phyloP scores from a whole-genome alignment of 1,140 invertebrate species.

The Drosophila takahashii region DNA sequence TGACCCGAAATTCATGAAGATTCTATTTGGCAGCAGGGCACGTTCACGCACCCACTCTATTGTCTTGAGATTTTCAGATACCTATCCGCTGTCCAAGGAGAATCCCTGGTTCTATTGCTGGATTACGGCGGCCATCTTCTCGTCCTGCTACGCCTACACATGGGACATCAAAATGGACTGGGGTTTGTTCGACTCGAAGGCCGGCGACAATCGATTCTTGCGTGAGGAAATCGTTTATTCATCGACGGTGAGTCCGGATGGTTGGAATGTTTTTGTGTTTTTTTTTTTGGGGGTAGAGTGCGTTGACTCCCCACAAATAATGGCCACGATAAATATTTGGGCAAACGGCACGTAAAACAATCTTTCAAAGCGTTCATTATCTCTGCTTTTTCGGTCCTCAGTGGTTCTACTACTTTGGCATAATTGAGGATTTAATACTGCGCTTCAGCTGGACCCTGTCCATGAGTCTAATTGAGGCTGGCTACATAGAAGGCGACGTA shows the following conservation, averaged over 20 bases:
- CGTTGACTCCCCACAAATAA: slow-evolving; percentile 37
- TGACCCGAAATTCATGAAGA: slow-evolving; percentile 59
- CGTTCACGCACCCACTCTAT: not conserved
- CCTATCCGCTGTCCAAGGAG: slow-evolving; percentile 87
- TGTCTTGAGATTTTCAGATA: slow-evolving; percentile 84
- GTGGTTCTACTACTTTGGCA: slow-evolving; percentile 98
- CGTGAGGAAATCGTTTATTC: slow-evolving; percentile 93
- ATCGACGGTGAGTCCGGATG: slow-evolving; percentile 86
- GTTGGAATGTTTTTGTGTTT: not conserved
- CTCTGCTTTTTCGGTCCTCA: slow-evolving; percentile 1
- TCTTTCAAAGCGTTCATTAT: slow-evolving; percentile 67
- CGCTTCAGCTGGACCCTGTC: slow-evolving; percentile 93
- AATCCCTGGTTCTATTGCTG: slow-evolving; percentile 94
- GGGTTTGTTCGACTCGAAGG: slow-evolving; percentile 96
- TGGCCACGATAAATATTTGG: slow-evolving; percentile 76
- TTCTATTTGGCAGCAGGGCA: slow-evolving; percentile 45
- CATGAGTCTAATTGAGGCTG: slow-evolving; percentile 91
- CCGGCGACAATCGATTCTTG: slow-evolving; percentile 91
- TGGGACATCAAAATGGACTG: slow-evolving; percentile 99
- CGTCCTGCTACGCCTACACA: slow-evolving; percentile 93
- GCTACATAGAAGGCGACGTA: slow-evolving; percentile 89
- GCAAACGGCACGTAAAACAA: slow-evolving; percentile 73
- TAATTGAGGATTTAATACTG: slow-evolving; percentile 97
- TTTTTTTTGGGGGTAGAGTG: not conserved
- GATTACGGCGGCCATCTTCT: slow-evolving; percentile 91